phyloP scores from a whole-genome alignment of 2,888 invertebrate species.

The Pseudoips prasinana region DNA sequence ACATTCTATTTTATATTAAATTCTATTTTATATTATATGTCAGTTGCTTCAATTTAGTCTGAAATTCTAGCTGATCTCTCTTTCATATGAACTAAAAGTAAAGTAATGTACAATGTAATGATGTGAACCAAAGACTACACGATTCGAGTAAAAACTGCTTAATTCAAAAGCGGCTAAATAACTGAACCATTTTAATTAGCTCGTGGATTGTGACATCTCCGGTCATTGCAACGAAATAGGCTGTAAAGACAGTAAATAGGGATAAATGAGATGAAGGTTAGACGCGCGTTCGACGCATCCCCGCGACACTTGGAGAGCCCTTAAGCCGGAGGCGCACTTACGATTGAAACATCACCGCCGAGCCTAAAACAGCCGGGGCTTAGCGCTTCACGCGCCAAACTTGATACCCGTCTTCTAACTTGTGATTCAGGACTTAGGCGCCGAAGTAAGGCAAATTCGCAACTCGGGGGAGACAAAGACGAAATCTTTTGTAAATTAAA shows the following conservation, averaged over 20 bases:
- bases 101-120: too few species aligned
- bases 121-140: too few species aligned
- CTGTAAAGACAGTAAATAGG: slow-evolving; percentile 46
- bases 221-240: slow-evolving; percentile 24
- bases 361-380: slow-evolving; percentile 68
- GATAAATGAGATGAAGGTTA: slow-evolving; percentile 69
- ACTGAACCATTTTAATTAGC: slow-evolving; percentile 6
- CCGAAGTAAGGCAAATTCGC: slow-evolving; percentile 76
- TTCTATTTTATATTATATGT: too few species aligned
- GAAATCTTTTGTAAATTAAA: slow-evolving; percentile 43
- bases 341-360: slow-evolving; percentile 69
- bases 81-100: too few species aligned
- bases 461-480: slow-evolving; percentile 43
- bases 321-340: slow-evolving; percentile 67
- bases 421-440: slow-evolving; percentile 72
- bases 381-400: slow-evolving; percentile 68
- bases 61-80: too few species aligned
- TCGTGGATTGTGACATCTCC: slow-evolving; percentile 2
- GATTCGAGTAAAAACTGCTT: too few species aligned
- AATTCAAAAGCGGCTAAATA: too few species aligned
- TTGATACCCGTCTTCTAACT: slow-evolving; percentile 72
- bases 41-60: too few species aligned
- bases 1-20: too few species aligned
- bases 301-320: slow-evolving; percentile 49
- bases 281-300: slow-evolving; percentile 64